Conservation (phyloP, 1,140 invertebrate genomes). For the Meloidogyne floridensis region DNA sequence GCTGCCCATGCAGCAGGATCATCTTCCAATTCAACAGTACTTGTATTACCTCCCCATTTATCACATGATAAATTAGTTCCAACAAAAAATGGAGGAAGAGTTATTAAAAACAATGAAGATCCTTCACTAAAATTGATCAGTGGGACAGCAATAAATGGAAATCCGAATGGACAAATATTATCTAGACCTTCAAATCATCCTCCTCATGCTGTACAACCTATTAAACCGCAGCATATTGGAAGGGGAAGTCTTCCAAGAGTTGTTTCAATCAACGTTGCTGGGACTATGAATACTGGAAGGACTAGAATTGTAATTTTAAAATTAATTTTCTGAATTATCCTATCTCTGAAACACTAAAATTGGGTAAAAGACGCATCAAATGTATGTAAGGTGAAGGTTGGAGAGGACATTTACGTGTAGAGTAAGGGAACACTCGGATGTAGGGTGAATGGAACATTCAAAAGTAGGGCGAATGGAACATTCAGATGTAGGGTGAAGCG, state of each 20-base stretch:
- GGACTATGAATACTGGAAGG: neutral
- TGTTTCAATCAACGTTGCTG: neutral
- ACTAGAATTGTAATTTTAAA: neutral
- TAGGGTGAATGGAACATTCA: no score
- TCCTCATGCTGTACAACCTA: neutral
- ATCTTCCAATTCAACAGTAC: slow-evolving; percentile 10
- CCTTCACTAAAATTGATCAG: neutral
- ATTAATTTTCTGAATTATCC: no score
- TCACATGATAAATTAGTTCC: slow-evolving; percentile 1
- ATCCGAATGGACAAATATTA: neutral
- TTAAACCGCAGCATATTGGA: neutral
- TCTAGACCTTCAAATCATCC: neutral
- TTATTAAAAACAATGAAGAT: neutral
- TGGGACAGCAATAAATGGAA: neutral
- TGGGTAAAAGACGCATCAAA: no score
- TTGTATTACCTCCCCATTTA: slow-evolving; percentile 17
- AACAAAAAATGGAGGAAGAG: neutral
- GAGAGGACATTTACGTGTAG: no score
- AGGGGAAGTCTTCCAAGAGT: neutral
- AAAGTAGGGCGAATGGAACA: no score
- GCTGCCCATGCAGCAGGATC: slow-evolving; percentile 24
- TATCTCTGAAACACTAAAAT: no score
- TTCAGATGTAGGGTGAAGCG: no score
- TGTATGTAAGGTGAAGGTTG: no score
- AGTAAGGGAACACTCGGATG: no score